Conservation (phyloP, 2,888 invertebrate genomes). For the Agrochola litura region DNA sequence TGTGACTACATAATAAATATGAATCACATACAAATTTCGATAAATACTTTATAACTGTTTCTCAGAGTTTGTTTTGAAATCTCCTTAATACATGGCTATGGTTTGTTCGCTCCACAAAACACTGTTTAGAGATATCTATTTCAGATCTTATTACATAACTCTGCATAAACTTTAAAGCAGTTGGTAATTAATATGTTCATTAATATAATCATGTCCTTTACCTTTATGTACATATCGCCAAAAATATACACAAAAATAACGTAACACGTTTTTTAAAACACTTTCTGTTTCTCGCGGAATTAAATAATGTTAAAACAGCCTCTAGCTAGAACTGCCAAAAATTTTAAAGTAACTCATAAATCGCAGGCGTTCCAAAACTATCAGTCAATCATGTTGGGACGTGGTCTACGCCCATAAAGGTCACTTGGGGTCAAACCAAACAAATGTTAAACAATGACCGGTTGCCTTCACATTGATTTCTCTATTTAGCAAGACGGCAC, state of each 20-base stretch:
- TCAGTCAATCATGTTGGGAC: constrained; percentile 24
- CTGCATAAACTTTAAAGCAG: neutral
- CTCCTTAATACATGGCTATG: neutral
- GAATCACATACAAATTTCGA: neutral
- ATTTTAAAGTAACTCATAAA: neutral
- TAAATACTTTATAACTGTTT: neutral
- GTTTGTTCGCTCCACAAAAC: neutral
- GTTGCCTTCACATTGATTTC: constrained; percentile 52
- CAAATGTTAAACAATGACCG: constrained; percentile 39
- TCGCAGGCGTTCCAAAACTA: constrained; percentile 20
- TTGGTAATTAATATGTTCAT: neutral
- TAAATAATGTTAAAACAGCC: constrained; percentile 21
- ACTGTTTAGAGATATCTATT: neutral
- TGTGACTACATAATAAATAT: neutral
- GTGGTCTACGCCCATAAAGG: constrained; percentile 17
- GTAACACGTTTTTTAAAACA: constrained; percentile 6
- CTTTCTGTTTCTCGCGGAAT: neutral
- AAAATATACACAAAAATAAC: neutral
- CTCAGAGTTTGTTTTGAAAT: neutral
- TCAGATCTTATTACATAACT: neutral
- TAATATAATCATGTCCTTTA: neutral
- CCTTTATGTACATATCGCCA: neutral
- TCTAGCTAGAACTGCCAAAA: constrained; percentile 18
- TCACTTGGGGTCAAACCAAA: constrained; percentile 37
- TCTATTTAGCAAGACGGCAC: constrained; percentile 35